These are phyloP conservation scores for Gari tellinella DNA, from an alignment of 2,888 invertebrate genomes.

Conservation along the genomic window DNA sequence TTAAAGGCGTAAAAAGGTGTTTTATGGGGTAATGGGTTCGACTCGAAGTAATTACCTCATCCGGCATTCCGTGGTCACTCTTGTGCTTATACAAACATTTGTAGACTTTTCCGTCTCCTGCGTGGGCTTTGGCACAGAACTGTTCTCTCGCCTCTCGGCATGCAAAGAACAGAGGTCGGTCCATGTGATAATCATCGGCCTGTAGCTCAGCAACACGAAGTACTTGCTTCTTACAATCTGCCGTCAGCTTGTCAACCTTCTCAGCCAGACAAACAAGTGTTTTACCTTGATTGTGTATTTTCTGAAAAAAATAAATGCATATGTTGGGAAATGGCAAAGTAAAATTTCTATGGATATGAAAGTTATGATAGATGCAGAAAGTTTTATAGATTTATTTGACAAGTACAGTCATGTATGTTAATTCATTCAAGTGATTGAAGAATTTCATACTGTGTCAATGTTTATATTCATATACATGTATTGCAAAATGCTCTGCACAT, in stretches of 20 bases:
- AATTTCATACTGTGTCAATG: too few species aligned
- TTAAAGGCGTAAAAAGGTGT: too few species aligned
- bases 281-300: conserved; percentile 89
- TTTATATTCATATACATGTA: too few species aligned
- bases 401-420: too few species aligned
- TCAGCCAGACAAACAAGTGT: conserved; percentile 93
- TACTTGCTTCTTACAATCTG: conserved; percentile 91
- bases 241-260: conserved; percentile 86
- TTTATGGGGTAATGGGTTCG: too few species aligned
- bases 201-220: conserved; percentile 94
- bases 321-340: not conserved
- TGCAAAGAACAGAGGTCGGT: conserved; percentile 94
- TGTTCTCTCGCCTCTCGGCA: conserved; percentile 93
- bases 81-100: conserved; percentile 95
- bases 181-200: conserved; percentile 93
- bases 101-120: conserved; percentile 93
- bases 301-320: conserved; percentile 61
- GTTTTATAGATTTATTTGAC: not conserved
- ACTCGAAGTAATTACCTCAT: conserved; percentile 79
- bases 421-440: too few species aligned
- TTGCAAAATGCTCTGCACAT: too few species aligned
- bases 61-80: conserved; percentile 88
- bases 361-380: too few species aligned
- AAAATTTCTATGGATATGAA: too few species aligned
- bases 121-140: conserved; percentile 89